Evolutionary conservation across 1,140 invertebrate species (phyloP), one percentile per base, ranked within the genome.

Genomic region (Agrilus planipennis): DNA sequence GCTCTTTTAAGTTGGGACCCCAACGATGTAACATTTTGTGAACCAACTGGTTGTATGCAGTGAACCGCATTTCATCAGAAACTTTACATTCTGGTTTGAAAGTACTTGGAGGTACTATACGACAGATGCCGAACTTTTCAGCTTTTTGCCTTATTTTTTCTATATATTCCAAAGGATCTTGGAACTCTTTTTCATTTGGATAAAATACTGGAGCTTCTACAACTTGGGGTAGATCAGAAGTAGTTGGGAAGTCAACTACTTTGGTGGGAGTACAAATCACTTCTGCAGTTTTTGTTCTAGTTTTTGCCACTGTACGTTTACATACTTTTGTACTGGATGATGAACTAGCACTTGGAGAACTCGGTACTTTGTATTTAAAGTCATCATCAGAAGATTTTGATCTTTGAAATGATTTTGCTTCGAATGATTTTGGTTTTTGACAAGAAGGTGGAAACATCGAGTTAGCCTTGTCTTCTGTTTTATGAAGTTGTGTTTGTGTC

Each of bases 61-160:
- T 87, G 30, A 62, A 62, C 9, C 60, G 54, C 94, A 95, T 36
- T 82, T 66, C 75, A 89, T 85, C 52, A 83, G 82, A 54, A 84
- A 93, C 77, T 55, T 84, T 81, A 55, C 89, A 92, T 52, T 89
- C 83, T 0, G 89, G 84, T 69, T 87, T 86, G 55, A 92, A 94
- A 54, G 70, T 79, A 4, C 70, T 55, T 1, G 90, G 91, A n/a
- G 90, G 86, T 20, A 94, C 77, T 23, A 94, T 84, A 53, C 81
- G 75, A 55, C 89, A 93, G 44, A 94, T 78, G 1, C 91, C 91
- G 64, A 77, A 91, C 41, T 81, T 75, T 42, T 87, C 80, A 1
- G 86, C 88, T 41, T 77, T 65, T 0, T 76, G 70, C 36, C 78
- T 71, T 16, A 95, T 91, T 46, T 82, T 79, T 45, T 87, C 80